Conservation (phyloP, 2,113 vertebrate species). For the Crotalus horridus region DNA sequence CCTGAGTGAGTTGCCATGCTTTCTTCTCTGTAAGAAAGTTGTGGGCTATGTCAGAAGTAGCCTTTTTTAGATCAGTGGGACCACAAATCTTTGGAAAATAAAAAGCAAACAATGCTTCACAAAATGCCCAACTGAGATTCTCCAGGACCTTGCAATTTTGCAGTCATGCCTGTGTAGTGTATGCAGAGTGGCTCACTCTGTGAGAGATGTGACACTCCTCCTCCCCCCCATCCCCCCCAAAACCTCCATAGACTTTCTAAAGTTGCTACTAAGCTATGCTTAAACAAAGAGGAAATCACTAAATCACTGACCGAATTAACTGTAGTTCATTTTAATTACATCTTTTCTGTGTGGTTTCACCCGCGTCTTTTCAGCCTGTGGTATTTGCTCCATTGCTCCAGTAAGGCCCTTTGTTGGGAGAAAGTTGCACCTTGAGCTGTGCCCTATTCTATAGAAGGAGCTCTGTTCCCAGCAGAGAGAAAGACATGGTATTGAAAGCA, state of each 20-base stretch:
- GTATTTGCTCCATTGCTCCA: background rate
- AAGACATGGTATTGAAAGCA: background rate
- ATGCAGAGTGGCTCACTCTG: background rate
- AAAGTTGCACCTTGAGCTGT: background rate
- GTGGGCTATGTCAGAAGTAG: background rate
- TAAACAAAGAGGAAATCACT: background rate
- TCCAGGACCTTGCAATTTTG: background rate
- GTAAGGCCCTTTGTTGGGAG: background rate
- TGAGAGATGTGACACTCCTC: background rate
- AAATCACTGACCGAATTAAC: background rate
- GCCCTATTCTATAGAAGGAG: background rate
- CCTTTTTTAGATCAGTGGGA: background rate
- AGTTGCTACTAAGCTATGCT: background rate
- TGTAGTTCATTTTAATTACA: background rate
- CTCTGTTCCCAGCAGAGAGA: background rate
- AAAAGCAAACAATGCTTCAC: background rate
- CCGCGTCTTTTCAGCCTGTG: background rate
- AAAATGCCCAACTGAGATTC: background rate
- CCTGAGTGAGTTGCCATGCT: background rate
- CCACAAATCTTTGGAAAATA: background rate
- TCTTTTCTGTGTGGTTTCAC: background rate
- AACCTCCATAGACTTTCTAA: background rate
- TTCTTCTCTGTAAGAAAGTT: background rate
- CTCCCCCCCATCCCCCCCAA: background rate
- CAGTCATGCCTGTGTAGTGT: background rate